Evolutionary conservation across 2,888 invertebrate species (phyloP), one percentile per base, ranked within the genome.

Genomic region (Andrena minutula): DNA sequence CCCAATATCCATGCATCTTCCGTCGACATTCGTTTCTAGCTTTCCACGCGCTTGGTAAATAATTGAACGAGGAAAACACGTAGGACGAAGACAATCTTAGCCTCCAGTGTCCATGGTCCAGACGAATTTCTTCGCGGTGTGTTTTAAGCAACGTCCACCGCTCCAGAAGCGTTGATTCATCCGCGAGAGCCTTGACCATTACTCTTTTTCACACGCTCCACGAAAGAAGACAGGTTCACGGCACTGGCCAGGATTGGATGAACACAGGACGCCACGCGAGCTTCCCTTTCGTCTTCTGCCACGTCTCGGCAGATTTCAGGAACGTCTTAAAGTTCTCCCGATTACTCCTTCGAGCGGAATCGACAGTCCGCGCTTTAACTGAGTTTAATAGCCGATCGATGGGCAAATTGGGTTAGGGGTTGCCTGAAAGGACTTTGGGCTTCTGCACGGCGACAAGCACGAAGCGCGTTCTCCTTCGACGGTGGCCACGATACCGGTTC

Each of bases 361-460:
- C 84, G 75, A 56, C 72, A 75, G 68, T 41, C 66, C 32, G 63
- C 76, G 71, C 82, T 85, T 84, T 90, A 90, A 90, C 88, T 90
- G 86, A 82, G 86, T 90, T 88, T 91, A 92, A 92, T 86, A 88
- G 90, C 76, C 86, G 88, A 85, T 89, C 87, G 89, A 90, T 86
- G 89, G 84, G 87, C 82, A 92, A 92, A 92, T 92, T 91, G 82
- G 87, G 90, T 92, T 91, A 90, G 89, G 88, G 84, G 88, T 87
- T 88, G 87, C 85, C 82, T 89, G 86, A 91, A 91, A 90, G 91
- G 90, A 90, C 88, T 88, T 86, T 75, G 85, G 83, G 65, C 85
- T 85, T 75, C 80, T 82, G 51, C 47, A 70, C 32, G 49, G 74
- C 23, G 30, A 58, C 65, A 60, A 69, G 71, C 82, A 84, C 86